Percentiles rank a stretch among this genome's conserved stretches.
Conservation (phyloP, 2,888 invertebrate species). For the Hypselothyrea guttata region DNA sequence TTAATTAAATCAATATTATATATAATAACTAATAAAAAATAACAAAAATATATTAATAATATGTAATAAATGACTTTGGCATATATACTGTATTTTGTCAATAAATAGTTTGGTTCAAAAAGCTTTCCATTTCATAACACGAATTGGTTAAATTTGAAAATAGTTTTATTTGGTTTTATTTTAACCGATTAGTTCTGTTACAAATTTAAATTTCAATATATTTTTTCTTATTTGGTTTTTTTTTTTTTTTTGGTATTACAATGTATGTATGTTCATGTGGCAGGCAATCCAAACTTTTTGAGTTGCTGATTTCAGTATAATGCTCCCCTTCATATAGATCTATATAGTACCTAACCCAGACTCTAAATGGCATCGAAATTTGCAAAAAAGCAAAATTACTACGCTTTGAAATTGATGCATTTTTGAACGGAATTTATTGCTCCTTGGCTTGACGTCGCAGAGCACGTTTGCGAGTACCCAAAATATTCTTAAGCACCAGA, state of each 20-base stretch:
- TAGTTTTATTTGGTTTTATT: background rate
- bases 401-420: background rate
- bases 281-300: too few species aligned
- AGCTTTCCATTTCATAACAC: conserved; percentile 20
- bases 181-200: too few species aligned
- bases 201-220: conserved; percentile 38
- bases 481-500: conserved; percentile 73
- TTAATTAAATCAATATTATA: too few species aligned
- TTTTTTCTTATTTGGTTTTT: conserved; percentile 34
- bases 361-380: conserved; percentile 4
- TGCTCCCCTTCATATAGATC: too few species aligned
- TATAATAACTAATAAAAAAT: too few species aligned
- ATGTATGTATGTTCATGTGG: conserved; percentile 7
- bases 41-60: too few species aligned
- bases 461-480: conserved; percentile 76
- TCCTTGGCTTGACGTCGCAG: conserved; percentile 73
- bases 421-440: conserved; percentile 58
- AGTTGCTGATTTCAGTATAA: background rate
- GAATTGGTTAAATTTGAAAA: background rate
- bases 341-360: background rate
- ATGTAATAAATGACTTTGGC: too few species aligned
- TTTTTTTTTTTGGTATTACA: conserved; percentile 35
- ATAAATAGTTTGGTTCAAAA: conserved; percentile 1
- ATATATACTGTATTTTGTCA: too few species aligned
- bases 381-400: too few species aligned